Evolutionary conservation across 2,113 vertebrate genomes (phyloP), one percentile per base, ranked within the genome.

Genomic region (Macquaria australasica): DNA sequence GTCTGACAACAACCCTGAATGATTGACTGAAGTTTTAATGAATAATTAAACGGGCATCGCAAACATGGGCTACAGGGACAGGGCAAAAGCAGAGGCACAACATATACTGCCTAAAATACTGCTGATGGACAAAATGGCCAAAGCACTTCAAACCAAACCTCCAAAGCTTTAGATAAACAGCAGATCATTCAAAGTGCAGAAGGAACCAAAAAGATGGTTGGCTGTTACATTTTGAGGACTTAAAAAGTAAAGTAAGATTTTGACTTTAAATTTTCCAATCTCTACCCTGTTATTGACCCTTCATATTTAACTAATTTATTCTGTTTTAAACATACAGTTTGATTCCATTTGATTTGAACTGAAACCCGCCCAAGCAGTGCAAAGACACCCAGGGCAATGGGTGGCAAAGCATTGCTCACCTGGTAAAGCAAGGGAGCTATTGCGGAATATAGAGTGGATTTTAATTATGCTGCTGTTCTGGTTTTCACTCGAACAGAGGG

Each of bases 391-490:
- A 71, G 64, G 68, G 55, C 71, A 68, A 74, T 43, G 64, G 45
- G 50, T 5, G 14, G 62, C 63, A 34, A 74, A 51, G 79, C 73
- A 70, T 34, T 12, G 66, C 81, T 91, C 91, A 91, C 91, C 87
- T 89, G 82, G 45, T 73, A 82, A 83, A 59, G 51, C 81, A 62
- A 67, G 72, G 76, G 83, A 83, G 72, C 68, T 53, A 73, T 64
- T 79, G 81, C 60, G 59, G 82, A 89, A 85, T 90, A 86, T 62
- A 80, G 75, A 93, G 89, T 79, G 71, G 81, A 80, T 90, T 92
- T 91, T 91, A 94, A 94, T 95, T 91, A 93, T 91, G 89, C 80
- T 25, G 68, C 90, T 91, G 89, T 82, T 93, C 81, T 84, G 84
- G 84, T 93, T 93, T 91, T 92, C 87, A 92, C 77, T 87, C 37